Evolutionary conservation across 2,888 invertebrate species (phyloP), one percentile per base, ranked within the genome.

Genomic region (Zygothrica quintamaculata): DNA sequence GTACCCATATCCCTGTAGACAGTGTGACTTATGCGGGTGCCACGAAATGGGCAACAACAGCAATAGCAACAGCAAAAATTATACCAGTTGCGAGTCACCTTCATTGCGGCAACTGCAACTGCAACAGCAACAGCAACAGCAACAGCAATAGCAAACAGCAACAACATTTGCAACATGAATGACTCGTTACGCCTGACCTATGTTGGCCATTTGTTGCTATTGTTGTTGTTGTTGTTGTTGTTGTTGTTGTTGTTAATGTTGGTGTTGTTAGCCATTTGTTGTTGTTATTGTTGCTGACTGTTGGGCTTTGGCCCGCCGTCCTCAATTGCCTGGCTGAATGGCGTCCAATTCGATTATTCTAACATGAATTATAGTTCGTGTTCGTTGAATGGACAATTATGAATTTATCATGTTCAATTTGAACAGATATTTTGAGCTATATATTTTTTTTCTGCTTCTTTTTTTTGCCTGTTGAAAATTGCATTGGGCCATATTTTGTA

Each of bases 371-470:
- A 84, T 84, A 80, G 82, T 84, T 87, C 85, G 84, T 87, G 87
- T 84, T 84, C 84, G 87, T 52, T 84, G 82, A 84, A 86, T 87
- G 84, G 84, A 87, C 87, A 84, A 84, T 84, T 84, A 87, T 84
- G 87, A 87, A 84, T 84, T 84, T 84, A 84, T 87, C 87, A 87
- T 84, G 85, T 85, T 77, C 85, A 84, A 87, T 82, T 86, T 84
- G 84, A 81, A 82, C 87, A 81, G 86, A 82, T 84, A 82, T 82
- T 79, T 70, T 77, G 66, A 70, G 79, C 69, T 82, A 74, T 82
- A 77, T 66, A n/a, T n/a, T n/a, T n/a, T n/a, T n/a, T n/a, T n/a
- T n/a, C n/a, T n/a, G n/a, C n/a, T n/a, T n/a, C n/a, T n/a, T n/a
- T n/a, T 59, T 56, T 51, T 29, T 52, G 43, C 48, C 55, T 50